Evolutionary conservation across 1,140 invertebrate genomes (phyloP), one percentile per base, ranked within the genome.

Genomic region (Nebria ingens): DNA sequence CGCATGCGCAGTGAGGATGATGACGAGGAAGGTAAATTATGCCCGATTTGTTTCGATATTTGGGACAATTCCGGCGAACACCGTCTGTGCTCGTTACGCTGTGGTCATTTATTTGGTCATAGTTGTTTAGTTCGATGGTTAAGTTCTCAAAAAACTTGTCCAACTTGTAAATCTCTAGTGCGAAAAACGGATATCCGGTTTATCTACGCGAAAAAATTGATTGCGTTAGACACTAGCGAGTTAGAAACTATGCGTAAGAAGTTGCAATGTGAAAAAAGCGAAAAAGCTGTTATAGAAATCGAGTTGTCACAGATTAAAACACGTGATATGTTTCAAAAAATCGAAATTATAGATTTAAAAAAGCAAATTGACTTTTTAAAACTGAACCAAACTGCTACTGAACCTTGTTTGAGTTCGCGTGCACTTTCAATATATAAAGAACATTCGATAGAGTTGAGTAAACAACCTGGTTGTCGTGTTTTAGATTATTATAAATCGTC

Each of bases 71-170:
- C 82, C 12, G 90, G 90, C 0, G 78, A 80, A 0, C 92, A 96
- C 71, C 77, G 89, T 42, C 68, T 94, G 0, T 82, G 82, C 1
- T 85, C 85, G 4, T 70, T 95, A 2, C 82, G 82, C 60, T 96
- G 92, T 73, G 92, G 92, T 0, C 92, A 96, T 73, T 70, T 94
- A 0, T 96, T 93, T 73, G 92, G 92, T 0, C 71, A 83, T 2
- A 79, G 76, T 49, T 96, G 92, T 65, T 89, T 95, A 21, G 74
- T 83, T 38, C 78, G 81, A 50, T 95, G 91, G 91, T 65, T 95
- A 0, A 65, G 54, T 0, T 71, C 71, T 2, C 65, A 73, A 0
- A 70, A 73, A 20, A 66, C 68, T 3, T 96, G 92, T 71, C 92
- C 92, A 0, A 86, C 88, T 51, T 95, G 92, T 66, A 94, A 95